Conservation (phyloP, 1,140 invertebrate species). For the Lordiphosa clarofinis region DNA sequence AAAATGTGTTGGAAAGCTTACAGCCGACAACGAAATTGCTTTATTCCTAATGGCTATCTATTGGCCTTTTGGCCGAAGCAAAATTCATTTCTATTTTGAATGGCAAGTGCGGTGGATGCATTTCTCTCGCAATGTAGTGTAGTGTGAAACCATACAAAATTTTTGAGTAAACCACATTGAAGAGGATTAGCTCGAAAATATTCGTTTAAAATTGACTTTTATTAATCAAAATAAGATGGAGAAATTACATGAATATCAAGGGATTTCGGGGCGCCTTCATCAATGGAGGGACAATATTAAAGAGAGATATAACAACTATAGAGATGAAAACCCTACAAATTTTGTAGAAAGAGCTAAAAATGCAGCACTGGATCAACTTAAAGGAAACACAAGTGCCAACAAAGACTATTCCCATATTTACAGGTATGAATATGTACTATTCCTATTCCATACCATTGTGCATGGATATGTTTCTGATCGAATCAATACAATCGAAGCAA, state of each 20-base stretch:
- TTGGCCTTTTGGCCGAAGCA: constrained; percentile 6
- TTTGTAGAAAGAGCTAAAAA: constrained; percentile 75
- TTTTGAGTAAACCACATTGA: constrained; percentile 7
- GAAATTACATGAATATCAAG: constrained; percentile 90
- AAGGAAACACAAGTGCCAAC: constrained; percentile 78
- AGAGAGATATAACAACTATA: constrained; percentile 83
- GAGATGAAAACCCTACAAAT: constrained; percentile 82
- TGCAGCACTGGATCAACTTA: constrained; percentile 54
- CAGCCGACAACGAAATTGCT: constrained; percentile 16
- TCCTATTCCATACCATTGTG: no score
- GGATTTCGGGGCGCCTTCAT: constrained; percentile 86
- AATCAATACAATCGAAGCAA: no score
- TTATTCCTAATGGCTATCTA: constrained; percentile 13
- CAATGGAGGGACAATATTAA: constrained; percentile 83
- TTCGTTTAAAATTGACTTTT: constrained; percentile 2
- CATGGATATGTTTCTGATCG: neutral
- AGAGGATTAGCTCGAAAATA: neutral
- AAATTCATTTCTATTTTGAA: constrained; percentile 26
- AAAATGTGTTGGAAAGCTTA: constrained; percentile 29
- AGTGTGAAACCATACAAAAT: constrained; percentile 32
- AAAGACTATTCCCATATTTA: constrained; percentile 88
- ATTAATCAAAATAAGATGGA: constrained; percentile 80
- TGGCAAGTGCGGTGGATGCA: constrained; percentile 23
- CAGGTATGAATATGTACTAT: constrained; percentile 81
- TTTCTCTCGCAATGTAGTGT: constrained; percentile 10